Evolutionary conservation across 2,888 invertebrate genomes (phyloP).

Genomic region (Brachylomia viminalis): DNA sequence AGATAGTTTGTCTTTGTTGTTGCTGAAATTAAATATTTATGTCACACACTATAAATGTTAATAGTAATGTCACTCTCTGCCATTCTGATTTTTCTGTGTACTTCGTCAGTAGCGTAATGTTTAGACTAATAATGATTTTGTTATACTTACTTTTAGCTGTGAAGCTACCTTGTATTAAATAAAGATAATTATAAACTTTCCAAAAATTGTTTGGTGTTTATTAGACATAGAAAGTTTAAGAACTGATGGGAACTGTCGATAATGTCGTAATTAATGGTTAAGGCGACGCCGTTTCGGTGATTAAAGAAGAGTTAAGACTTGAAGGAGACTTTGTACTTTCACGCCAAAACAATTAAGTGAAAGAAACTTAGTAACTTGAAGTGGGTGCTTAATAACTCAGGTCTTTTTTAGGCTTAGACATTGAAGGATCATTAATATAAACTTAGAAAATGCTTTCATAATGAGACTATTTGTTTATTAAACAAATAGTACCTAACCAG

Average conservation of each 20-base stretch:
- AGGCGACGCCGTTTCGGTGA: conserved; percentile 8
- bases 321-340: conserved; percentile 37
- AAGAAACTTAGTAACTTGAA: conserved; percentile 30
- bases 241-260: conserved; percentile 34
- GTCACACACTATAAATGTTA: background rate
- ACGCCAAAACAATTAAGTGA: conserved; percentile 40
- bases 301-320: conserved; percentile 29
- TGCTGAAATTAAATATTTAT: background rate
- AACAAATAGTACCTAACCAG: background rate
- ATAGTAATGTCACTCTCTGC: background rate
- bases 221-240: conserved; percentile 7
- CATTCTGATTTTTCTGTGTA: background rate
- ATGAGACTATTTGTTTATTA: conserved; percentile 9
- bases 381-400: conserved; percentile 17
- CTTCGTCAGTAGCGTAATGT: background rate
- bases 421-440: conserved; percentile 26
- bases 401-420: conserved; percentile 20
- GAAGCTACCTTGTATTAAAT: background rate
- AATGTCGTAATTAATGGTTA: conserved; percentile 50
- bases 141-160: background rate
- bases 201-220: conserved; percentile 1
- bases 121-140: background rate
- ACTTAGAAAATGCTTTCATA: background rate
- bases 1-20: background rate
- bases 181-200: background rate